These are phyloP conservation scores for Chlorops oryzae DNA, from an alignment of 1,140 invertebrate species.

Conservation along the genomic window DNA sequence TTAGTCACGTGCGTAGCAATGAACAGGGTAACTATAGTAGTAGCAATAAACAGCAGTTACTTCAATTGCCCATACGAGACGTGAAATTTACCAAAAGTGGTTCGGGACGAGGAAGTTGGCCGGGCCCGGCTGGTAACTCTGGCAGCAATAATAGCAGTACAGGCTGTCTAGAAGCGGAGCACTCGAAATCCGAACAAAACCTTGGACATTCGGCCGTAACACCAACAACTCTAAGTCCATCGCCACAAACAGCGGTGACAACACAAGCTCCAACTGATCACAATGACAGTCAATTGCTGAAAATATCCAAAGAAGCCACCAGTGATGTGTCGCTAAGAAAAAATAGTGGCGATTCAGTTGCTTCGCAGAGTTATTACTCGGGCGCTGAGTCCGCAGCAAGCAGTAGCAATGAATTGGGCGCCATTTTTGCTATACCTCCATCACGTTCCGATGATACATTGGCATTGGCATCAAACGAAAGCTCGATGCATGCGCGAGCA, in stretches of 20 bases:
- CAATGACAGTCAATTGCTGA: conserved; percentile 44
- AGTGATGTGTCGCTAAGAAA: conserved; percentile 55
- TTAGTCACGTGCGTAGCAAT: conserved; percentile 12
- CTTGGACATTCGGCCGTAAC: conserved; percentile 52
- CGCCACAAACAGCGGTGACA: not conserved
- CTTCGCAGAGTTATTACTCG: conserved; percentile 40
- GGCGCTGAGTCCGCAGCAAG: conserved; percentile 28
- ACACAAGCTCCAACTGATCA: conserved; percentile 1
- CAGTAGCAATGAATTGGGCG: conserved; percentile 19
- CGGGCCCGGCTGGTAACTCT: conserved; percentile 60
- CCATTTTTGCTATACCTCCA: conserved; percentile 55
- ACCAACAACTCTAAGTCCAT: conserved; percentile 13
- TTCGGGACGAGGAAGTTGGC: conserved; percentile 73
- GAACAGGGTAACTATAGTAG: conserved; percentile 11
- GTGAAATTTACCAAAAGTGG: conserved; percentile 69
- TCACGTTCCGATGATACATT: conserved; percentile 73
- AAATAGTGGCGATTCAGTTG: conserved; percentile 56
- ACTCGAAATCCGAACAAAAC: conserved; percentile 79
- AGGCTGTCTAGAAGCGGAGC: conserved; percentile 56
- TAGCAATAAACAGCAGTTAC: conserved; percentile 48
- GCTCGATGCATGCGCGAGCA: conserved; percentile 32
- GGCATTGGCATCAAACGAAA: conserved; percentile 53
- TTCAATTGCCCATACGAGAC: conserved; percentile 67
- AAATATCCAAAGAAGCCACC: conserved; percentile 48
- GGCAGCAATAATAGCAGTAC: conserved; percentile 30